phyloP scores from a whole-genome alignment of 2,888 invertebrate genomes.

The Electrophaes corylata region DNA sequence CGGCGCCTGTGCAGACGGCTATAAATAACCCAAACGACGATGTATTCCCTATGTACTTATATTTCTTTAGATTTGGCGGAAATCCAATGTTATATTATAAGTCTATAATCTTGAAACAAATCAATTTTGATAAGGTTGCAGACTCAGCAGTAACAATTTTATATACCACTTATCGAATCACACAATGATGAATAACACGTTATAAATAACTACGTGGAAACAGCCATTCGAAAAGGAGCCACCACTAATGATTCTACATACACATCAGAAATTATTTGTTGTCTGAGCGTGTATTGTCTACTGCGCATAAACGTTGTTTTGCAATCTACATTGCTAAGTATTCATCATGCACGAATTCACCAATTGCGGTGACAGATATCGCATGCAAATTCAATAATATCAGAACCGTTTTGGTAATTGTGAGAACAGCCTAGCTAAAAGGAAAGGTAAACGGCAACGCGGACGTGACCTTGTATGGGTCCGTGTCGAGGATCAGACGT shows the following conservation, averaged over 20 bases:
- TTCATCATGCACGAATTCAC: conserved; percentile 24
- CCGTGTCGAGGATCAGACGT: conserved; percentile 40
- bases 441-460: conserved; percentile 44
- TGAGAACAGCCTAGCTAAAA: conserved; percentile 30
- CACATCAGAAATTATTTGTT: conserved; percentile 46
- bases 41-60: conserved; percentile 50
- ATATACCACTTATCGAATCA: conserved; percentile 15
- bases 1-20: conserved; percentile 60
- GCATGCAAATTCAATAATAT: conserved; percentile 31
- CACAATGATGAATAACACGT: conserved; percentile 40
- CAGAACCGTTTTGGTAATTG: conserved; percentile 24
- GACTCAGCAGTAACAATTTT: conserved; percentile 15
- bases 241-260: conserved; percentile 12
- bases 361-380: conserved; percentile 7
- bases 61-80: conserved; percentile 48
- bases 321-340: conserved; percentile 27
- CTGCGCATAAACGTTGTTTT: conserved; percentile 52
- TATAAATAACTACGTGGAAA: conserved; percentile 42
- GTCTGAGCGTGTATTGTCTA: conserved; percentile 47
- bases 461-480: conserved; percentile 41
- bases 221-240: conserved; percentile 37
- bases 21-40: conserved; percentile 58
- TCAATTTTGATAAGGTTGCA: too few relatives aligned
- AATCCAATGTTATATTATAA: conserved; percentile 43
- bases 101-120: too few relatives aligned